Conservation (phyloP, 1,140 invertebrate species). For the Procambarus clarkii region DNA sequence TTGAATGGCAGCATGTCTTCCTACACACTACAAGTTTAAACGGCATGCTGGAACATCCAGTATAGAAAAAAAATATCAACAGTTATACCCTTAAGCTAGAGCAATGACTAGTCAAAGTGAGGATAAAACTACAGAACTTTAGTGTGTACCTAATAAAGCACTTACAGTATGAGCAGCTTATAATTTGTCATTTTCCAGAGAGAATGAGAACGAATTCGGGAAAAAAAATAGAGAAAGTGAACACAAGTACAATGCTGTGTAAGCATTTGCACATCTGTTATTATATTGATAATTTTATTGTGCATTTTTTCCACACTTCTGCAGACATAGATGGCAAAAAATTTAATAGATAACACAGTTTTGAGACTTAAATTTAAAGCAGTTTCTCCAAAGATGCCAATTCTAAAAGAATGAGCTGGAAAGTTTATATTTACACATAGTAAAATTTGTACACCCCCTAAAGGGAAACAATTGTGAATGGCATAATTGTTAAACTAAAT, state of each 20-base stretch:
- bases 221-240: not conserved
- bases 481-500: too few relatives aligned
- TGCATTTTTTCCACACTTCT: not conserved
- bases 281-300: not conserved
- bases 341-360: not conserved
- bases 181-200: not conserved
- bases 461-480: too few relatives aligned
- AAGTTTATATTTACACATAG: not conserved
- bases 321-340: not conserved
- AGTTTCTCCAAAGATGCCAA: not conserved
- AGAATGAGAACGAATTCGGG: not conserved
- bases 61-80: not conserved
- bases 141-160: slow-evolving; percentile 9
- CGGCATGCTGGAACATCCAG: not conserved
- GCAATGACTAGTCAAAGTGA: slow-evolving; percentile 13
- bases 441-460: too few relatives aligned
- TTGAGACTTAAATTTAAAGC: not conserved
- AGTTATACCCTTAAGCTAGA: not conserved
- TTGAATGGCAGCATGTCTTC: not conserved
- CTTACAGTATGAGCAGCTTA: slow-evolving; percentile 41
- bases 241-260: too few relatives aligned
- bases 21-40: not conserved
- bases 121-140: slow-evolving; percentile 10
- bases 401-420: not conserved
- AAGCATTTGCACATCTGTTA: not conserved